Conservation (phyloP, 1,140 invertebrate species). For the Cydia fagiglandana region DNA sequence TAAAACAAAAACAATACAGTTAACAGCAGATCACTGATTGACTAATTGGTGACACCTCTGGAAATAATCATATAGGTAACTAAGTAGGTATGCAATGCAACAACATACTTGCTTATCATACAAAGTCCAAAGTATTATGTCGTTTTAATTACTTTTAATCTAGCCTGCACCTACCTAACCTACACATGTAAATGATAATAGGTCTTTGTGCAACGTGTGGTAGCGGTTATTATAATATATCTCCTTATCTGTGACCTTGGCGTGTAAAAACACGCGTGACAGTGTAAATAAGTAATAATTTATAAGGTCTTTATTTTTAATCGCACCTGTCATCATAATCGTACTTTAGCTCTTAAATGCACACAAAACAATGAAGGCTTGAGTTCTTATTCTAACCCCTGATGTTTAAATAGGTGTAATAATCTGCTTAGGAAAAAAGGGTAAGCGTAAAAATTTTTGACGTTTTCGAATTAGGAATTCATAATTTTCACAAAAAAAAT, state of each 20-base stretch:
- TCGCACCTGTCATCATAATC: not conserved
- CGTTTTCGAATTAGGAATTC: no score
- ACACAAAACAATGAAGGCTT: no score
- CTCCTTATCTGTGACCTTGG: slow-evolving; percentile 26
- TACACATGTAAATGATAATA: slow-evolving; percentile 21
- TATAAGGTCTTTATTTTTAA: slow-evolving; percentile 1
- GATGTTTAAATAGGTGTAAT: no score
- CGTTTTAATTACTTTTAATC: slow-evolving; percentile 19
- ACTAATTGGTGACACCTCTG: no score
- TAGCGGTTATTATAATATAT: slow-evolving; percentile 20
- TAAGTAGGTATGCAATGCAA: not conserved
- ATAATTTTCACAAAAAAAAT: no score
- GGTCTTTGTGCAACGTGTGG: slow-evolving; percentile 1
- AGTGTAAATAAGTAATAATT: slow-evolving; percentile 6
- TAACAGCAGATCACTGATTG: no score
- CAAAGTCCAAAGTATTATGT: slow-evolving; percentile 6
- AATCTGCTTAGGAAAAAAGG: no score
- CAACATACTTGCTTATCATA: not conserved
- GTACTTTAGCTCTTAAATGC: no score
- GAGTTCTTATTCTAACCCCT: no score
- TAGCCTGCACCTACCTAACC: not conserved
- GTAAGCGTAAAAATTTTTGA: no score
- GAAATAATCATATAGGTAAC: no score
- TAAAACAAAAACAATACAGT: no score
- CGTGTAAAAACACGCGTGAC: slow-evolving; percentile 3